Percentiles rank a stretch among this genome's conserved stretches.
phyloP scores from a whole-genome alignment of 2,113 vertebrate genomes.

The Ibidorhyncha struthersii region DNA sequence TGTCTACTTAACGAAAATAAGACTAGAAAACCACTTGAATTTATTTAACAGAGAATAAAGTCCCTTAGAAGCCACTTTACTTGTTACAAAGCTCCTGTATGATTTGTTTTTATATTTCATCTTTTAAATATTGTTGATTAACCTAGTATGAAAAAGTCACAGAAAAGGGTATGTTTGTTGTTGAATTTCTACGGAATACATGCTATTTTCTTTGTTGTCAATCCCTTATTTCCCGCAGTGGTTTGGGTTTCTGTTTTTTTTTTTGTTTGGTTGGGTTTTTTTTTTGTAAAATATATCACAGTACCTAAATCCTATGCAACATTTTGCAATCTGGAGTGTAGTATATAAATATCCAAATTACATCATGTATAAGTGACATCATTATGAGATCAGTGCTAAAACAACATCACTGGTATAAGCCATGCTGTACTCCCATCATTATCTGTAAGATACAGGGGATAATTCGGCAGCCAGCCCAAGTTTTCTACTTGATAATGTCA shows the following conservation, averaged over 20 bases:
- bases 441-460: not conserved
- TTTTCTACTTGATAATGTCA: not conserved
- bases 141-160: not conserved
- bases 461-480: not conserved
- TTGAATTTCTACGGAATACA: not conserved
- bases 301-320: not conserved
- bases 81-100: not conserved
- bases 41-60: constrained; percentile 9
- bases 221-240: not conserved
- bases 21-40: constrained; percentile 4
- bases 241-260: not conserved
- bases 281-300: not conserved
- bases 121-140: not conserved
- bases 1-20: constrained; percentile 56
- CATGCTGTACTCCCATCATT: not conserved
- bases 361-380: not conserved
- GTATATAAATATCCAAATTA: not conserved
- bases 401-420: not conserved
- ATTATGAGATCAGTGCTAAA: not conserved
- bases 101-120: not conserved
- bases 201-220: not conserved
- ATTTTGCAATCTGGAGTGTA: not conserved
- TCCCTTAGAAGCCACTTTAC: not conserved
- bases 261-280: not conserved
- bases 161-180: not conserved